Conservation (phyloP, 2,797 vertebrate genomes). For the Diplodus sargus region DNA sequence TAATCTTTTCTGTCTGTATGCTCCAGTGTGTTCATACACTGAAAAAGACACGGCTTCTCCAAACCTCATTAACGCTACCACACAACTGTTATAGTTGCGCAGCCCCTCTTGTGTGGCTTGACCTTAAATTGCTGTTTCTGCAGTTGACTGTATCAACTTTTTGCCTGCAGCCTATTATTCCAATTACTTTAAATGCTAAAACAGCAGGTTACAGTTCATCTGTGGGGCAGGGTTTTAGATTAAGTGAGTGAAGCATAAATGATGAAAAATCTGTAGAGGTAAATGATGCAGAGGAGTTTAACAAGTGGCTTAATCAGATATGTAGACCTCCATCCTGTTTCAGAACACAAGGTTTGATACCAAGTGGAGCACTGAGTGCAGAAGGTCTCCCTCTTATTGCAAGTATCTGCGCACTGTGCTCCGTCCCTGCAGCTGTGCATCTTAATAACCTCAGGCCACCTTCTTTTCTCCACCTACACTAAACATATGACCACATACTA, state of each 20-base stretch:
- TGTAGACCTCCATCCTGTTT: not conserved
- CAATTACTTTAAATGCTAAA: constrained; percentile 14
- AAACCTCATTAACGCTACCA: constrained; percentile 13
- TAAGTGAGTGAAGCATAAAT: constrained; percentile 7
- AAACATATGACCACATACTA: too few relatives aligned
- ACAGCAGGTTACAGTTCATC: constrained; percentile 5
- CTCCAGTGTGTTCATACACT: not conserved
- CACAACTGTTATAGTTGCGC: not conserved
- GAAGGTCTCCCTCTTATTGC: not conserved
- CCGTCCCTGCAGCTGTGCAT: not conserved
- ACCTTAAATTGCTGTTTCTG: not conserved
- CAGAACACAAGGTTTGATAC: not conserved
- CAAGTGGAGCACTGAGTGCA: not conserved
- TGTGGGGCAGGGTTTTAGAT: constrained; percentile 7
- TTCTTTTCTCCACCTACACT: too few relatives aligned
- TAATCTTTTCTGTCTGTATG: not conserved
- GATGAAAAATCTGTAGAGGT: not conserved
- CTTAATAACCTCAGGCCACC: too few relatives aligned
- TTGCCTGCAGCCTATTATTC: constrained; percentile 26
- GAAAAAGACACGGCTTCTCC: not conserved
- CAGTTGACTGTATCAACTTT: constrained; percentile 1
- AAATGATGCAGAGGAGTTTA: not conserved
- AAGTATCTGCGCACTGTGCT: not conserved
- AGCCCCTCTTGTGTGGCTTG: too few relatives aligned
- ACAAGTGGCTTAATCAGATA: not conserved